Evolutionary conservation across 2,797 vertebrate species (phyloP).

Genomic region (Balearica regulorum): DNA sequence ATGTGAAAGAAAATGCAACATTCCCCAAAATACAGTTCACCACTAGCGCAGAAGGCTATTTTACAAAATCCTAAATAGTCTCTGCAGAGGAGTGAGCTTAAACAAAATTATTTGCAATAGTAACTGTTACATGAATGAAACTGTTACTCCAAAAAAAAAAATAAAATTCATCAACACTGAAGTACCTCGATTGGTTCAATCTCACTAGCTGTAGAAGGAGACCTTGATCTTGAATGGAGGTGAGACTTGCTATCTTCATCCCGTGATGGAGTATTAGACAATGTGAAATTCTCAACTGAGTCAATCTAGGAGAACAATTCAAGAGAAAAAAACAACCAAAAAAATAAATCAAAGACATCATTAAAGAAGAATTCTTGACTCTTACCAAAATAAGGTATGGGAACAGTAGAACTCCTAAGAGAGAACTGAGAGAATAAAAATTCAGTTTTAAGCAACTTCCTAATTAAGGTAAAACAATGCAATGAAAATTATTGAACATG

Average conservation of each 20-base stretch:
- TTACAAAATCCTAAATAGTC: background rate
- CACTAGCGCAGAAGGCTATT: background rate
- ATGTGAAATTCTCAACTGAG: conserved; percentile 89
- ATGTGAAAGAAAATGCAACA: background rate
- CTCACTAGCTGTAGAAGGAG: conserved; percentile 89
- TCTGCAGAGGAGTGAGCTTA: background rate
- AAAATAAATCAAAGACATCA: conserved; percentile 11
- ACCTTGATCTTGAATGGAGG: conserved; percentile 85
- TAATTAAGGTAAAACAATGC: background rate
- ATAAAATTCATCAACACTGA: background rate
- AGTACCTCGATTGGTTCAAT: conserved; percentile 88
- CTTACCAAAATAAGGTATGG: conserved; percentile 31
- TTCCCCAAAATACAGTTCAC: background rate
- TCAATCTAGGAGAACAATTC: conserved; percentile 81
- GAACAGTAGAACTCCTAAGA: conserved; percentile 32
- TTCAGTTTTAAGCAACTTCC: background rate
- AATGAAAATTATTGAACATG: background rate
- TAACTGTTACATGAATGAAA: background rate
- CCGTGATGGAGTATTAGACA: conserved; percentile 86
- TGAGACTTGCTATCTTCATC: conserved; percentile 86
- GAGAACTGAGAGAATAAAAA: conserved; percentile 16
- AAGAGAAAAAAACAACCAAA: background rate
- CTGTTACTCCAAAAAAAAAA: background rate
- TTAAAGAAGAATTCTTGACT: background rate
- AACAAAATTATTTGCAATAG: background rate